Evolutionary conservation across 2,113 vertebrate genomes (phyloP).

Genomic region (Aegithalos caudatus): DNA sequence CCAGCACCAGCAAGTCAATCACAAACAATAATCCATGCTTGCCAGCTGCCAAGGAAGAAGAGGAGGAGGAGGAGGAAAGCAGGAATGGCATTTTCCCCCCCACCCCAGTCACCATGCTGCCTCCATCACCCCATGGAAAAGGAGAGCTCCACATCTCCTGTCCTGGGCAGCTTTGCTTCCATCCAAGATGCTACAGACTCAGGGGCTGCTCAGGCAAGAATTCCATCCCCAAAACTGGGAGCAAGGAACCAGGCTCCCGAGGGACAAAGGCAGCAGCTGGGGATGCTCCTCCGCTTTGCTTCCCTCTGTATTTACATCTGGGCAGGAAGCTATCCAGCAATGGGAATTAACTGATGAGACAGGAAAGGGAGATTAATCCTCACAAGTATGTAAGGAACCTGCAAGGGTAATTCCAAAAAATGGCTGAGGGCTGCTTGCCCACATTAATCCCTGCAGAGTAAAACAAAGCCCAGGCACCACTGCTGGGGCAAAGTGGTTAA

Average conservation of each 20-base stretch:
- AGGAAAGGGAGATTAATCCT: neutral
- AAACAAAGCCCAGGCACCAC: neutral
- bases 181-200: neutral
- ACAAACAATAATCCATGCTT: neutral
- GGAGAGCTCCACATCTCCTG: rapidly evolving
- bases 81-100: neutral
- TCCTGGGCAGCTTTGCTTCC: neutral
- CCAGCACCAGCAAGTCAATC: conserved; percentile 48
- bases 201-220: rapidly evolving
- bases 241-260: rapidly evolving
- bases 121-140: neutral
- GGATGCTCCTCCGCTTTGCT: neutral
- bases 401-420: neutral
- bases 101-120: rapidly evolving
- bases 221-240: neutral
- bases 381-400: neutral
- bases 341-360: neutral
- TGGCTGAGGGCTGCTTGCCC: neutral
- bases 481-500: neutral
- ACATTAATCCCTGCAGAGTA: neutral
- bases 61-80: neutral
- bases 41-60: neutral
- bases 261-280: neutral
- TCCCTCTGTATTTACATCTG: neutral
- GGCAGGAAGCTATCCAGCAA: neutral